Conservation (phyloP, 2,113 vertebrate genomes). For the Bufo gargarizans region DNA sequence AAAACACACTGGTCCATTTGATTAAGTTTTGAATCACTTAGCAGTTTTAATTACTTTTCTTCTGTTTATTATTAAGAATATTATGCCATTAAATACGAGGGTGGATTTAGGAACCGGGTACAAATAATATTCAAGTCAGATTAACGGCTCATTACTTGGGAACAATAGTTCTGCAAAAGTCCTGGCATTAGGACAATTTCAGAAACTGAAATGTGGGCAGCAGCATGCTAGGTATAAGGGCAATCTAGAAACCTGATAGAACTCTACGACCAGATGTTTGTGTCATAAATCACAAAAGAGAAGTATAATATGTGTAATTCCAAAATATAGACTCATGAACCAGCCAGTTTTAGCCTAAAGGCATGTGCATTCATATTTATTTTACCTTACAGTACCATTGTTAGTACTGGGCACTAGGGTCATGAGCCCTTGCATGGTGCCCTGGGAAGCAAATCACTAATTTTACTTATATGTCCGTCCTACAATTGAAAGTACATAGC, state of each 20-base stretch:
- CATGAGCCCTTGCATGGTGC: not conserved
- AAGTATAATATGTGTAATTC: too few species aligned
- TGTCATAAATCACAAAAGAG: too few species aligned
- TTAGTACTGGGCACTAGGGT: not conserved
- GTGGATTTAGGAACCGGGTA: not conserved
- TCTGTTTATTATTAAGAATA: not conserved
- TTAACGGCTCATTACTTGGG: not conserved
- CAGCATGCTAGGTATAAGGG: not conserved
- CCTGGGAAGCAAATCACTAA: not conserved
- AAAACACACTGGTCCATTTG: not conserved
- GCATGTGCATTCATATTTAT: too few species aligned
- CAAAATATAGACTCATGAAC: too few species aligned
- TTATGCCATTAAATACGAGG: not conserved
- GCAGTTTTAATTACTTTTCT: conserved; percentile 20
- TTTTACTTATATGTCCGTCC: not conserved
- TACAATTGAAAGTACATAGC: not conserved
- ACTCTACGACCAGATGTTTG: too few species aligned
- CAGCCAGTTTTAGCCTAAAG: too few species aligned
- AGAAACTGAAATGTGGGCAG: not conserved
- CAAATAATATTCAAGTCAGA: not conserved
- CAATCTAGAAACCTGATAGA: not conserved
- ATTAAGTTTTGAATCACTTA: not conserved
- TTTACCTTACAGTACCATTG: not conserved
- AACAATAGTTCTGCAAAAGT: not conserved
- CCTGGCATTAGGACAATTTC: not conserved